Conservation (phyloP, 2,888 invertebrate genomes). For the Oscheius sp. region DNA sequence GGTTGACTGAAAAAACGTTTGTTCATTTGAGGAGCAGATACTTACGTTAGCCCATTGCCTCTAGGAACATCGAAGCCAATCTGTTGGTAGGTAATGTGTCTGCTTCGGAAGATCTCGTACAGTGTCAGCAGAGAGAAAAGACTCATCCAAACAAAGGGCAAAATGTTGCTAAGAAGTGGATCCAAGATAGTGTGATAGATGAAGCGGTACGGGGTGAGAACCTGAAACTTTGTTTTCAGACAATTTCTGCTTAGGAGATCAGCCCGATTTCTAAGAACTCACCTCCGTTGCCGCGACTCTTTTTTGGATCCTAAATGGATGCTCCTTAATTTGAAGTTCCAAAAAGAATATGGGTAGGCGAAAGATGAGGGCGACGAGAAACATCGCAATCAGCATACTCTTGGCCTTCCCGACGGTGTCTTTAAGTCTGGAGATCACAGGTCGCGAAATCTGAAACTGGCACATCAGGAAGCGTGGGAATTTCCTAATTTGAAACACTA, state of each 20-base stretch:
- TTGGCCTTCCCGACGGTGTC: slow-evolving; percentile 70
- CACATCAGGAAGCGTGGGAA: slow-evolving; percentile 14
- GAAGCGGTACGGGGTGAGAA: slow-evolving; percentile 69
- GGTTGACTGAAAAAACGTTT: slow-evolving; percentile 47
- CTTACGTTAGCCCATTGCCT: slow-evolving; percentile 49
- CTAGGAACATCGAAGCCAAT: slow-evolving; percentile 48
- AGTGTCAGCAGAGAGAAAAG: slow-evolving; percentile 69
- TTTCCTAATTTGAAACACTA: slow-evolving; percentile 18
- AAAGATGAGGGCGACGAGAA: slow-evolving; percentile 58
- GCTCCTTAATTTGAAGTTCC: slow-evolving; percentile 64
- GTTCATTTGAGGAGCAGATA: neutral
- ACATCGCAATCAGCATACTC: slow-evolving; percentile 60
- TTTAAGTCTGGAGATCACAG: slow-evolving; percentile 68
- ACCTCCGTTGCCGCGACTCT: slow-evolving; percentile 68
- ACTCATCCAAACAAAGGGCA: slow-evolving; percentile 70
- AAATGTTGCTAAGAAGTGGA: slow-evolving; percentile 67
- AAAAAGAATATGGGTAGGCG: slow-evolving; percentile 68
- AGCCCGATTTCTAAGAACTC: neutral
- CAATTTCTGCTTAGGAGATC: too few species aligned
- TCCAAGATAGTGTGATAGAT: slow-evolving; percentile 71
- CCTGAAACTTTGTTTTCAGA: slow-evolving; percentile 46
- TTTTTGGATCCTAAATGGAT: slow-evolving; percentile 63
- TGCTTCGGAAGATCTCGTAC: slow-evolving; percentile 67
- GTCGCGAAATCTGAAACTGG: slow-evolving; percentile 68
- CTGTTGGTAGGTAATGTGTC: slow-evolving; percentile 60